phyloP scores from a whole-genome alignment of 2,888 invertebrate species.

The Linyphia triangularis region DNA sequence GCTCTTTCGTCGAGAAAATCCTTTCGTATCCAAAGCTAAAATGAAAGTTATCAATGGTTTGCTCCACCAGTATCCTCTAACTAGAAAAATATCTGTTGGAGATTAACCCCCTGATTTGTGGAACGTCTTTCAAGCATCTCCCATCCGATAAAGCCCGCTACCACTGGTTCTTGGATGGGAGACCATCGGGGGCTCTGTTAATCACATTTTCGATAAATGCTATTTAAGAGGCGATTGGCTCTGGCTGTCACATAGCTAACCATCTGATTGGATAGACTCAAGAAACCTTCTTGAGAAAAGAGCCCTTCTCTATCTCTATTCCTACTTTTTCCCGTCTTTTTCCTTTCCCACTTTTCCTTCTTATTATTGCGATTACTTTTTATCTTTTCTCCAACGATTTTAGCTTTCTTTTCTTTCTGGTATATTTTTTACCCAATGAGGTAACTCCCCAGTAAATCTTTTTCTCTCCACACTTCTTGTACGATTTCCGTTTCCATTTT shows the following conservation, averaged over 20 bases:
- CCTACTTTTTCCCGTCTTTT: constrained; percentile 14
- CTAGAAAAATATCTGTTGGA: constrained; percentile 16
- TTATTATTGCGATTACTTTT: constrained; percentile 9
- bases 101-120: constrained; percentile 31
- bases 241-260: constrained; percentile 62
- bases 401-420: neutral
- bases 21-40: neutral
- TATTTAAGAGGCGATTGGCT: constrained; percentile 66
- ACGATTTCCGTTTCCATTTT: neutral
- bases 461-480: neutral
- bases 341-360: neutral
- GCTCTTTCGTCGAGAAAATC: too few species aligned
- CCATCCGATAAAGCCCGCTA: constrained; percentile 48
- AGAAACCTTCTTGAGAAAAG: constrained; percentile 47
- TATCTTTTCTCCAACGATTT: neutral
- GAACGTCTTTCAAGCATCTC: constrained; percentile 1
- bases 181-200: constrained; percentile 57
- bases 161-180: constrained; percentile 18
- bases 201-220: constrained; percentile 70
- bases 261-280: constrained; percentile 56
- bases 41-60: neutral
- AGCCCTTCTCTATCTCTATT: constrained; percentile 1
- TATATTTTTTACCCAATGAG: neutral
- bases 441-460: neutral
- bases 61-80: neutral